Evolutionary conservation across 2,113 vertebrate genomes (phyloP).

Genomic region (Scortum barcoo): DNA sequence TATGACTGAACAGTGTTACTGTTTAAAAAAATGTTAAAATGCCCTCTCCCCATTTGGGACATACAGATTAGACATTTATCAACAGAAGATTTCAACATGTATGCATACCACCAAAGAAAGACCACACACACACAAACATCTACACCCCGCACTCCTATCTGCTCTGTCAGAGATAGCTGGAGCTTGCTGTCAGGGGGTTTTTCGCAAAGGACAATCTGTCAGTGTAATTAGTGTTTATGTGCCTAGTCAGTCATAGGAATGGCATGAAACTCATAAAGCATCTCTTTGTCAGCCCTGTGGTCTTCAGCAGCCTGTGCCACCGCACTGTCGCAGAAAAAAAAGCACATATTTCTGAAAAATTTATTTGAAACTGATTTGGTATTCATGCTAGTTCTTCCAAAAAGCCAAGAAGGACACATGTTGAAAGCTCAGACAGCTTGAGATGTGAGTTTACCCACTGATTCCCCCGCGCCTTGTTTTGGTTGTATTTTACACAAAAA

Average conservation of each 20-base stretch:
- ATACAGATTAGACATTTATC: conserved; percentile 14
- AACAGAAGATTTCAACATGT: conserved; percentile 11
- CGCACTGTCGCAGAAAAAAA: conserved; percentile 20
- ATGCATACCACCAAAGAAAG: conserved; percentile 20
- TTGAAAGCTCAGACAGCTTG: conserved; percentile 31
- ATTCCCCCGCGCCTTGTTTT: conserved; percentile 4
- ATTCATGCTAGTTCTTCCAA: neutral
- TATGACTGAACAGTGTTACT: conserved; percentile 27
- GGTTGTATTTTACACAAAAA: conserved; percentile 24
- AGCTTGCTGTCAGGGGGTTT: conserved; percentile 43
- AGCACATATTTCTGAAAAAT: conserved; percentile 18
- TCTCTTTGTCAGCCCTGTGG: conserved; percentile 58
- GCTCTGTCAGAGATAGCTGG: conserved; percentile 42
- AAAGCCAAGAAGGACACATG: neutral
- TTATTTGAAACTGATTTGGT: neutral
- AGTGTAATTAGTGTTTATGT: conserved; percentile 72
- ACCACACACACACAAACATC: conserved; percentile 18
- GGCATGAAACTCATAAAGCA: conserved; percentile 65
- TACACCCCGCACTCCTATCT: conserved; percentile 13
- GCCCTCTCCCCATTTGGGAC: neutral
- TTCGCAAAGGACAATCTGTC: conserved; percentile 56
- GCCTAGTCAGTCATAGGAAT: conserved; percentile 65
- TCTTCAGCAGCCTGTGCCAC: conserved; percentile 36
- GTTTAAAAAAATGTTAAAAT: conserved; percentile 44
- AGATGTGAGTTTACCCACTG: conserved; percentile 9